Evolutionary conservation across 2,888 invertebrate genomes (phyloP).

Genomic region (Drosophila pseudotakahashii): DNA sequence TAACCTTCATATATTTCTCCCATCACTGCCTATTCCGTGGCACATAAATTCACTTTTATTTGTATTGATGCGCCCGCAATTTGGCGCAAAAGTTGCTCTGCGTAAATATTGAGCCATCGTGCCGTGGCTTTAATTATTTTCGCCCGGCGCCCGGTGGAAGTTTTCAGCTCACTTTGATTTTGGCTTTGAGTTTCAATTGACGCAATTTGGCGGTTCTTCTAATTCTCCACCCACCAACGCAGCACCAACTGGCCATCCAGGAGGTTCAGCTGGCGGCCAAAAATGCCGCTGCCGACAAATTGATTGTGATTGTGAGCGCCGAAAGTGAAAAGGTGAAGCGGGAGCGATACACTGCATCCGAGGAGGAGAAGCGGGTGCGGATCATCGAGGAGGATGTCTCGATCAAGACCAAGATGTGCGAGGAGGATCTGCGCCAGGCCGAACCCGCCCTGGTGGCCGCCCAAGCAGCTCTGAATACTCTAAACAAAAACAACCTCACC

Average conservation of each 20-base stretch:
- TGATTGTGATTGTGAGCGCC: constrained; percentile 94
- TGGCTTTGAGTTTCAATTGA: constrained; percentile 47
- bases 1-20: background rate
- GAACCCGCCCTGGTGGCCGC: constrained; percentile 96
- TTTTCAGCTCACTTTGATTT: constrained; percentile 54
- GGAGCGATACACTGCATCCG: constrained; percentile 92
- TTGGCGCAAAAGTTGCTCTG: constrained; percentile 57
- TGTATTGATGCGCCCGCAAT: constrained; percentile 37
- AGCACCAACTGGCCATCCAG: constrained; percentile 87
- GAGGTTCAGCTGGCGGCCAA: constrained; percentile 94
- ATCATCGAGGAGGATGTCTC: constrained; percentile 95
- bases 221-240: constrained; percentile 11
- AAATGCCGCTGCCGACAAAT: constrained; percentile 95
- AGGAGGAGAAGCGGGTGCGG: constrained; percentile 95
- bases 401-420: constrained; percentile 93
- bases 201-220: constrained; percentile 21
- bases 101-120: constrained; percentile 76
- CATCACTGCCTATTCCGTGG: constrained; percentile 1
- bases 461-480: constrained; percentile 90
- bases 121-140: constrained; percentile 71
- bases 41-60: constrained; percentile 11
- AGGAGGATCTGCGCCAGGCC: constrained; percentile 95
- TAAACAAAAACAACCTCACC: constrained; percentile 97
- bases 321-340: constrained; percentile 96
- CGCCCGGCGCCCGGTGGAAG: constrained; percentile 45